phyloP scores from a whole-genome alignment of 2,797 vertebrate species.

The Micrastur ruficollis region DNA sequence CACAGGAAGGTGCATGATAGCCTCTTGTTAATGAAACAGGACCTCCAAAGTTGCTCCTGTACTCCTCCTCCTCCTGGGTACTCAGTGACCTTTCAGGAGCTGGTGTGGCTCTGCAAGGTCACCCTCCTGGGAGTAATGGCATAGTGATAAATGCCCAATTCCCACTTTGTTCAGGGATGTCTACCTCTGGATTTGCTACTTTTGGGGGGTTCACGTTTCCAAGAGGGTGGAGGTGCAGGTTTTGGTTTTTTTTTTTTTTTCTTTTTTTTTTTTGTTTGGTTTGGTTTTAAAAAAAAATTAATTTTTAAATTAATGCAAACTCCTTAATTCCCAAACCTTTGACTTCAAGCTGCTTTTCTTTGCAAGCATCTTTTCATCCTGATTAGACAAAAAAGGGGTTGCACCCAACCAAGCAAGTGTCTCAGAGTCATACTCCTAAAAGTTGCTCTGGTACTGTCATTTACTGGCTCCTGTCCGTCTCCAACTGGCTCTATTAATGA shows the following conservation, averaged over 20 bases:
- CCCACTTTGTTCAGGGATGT: neutral
- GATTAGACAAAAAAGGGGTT: neutral
- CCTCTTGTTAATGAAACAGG: neutral
- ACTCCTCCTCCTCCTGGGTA: neutral
- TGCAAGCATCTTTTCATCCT: neutral
- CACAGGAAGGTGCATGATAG: rapidly evolving
- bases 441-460: neutral
- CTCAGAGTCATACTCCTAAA: neutral
- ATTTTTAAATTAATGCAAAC: neutral
- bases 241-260: neutral
- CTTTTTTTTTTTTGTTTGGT: neutral
- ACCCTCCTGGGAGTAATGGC: neutral
- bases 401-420: neutral
- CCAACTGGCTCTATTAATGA: neutral
- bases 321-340: neutral
- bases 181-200: neutral
- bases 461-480: neutral
- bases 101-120: neutral
- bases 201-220: neutral
- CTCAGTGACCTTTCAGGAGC: neutral
- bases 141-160: neutral
- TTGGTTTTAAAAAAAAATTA: neutral
- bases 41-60: neutral
- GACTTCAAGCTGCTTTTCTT: neutral
- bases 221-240: neutral